Evolutionary conservation across 2,888 invertebrate species (phyloP), one percentile per base, ranked within the genome.

Genomic region (Tromatobia lineatoria): DNA sequence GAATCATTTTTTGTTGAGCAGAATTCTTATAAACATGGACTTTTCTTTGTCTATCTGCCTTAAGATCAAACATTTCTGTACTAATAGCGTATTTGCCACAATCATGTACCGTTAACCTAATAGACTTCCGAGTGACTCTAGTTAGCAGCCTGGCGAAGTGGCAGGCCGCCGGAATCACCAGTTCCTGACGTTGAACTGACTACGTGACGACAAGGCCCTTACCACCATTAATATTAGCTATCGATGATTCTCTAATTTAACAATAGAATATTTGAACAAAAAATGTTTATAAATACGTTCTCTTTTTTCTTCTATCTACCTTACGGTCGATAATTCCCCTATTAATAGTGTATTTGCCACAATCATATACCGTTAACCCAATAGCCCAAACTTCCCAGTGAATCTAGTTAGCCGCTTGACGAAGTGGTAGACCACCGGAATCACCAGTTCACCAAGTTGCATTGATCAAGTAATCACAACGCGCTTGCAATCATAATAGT

Each of bases 351-450:
- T 23, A 3, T 23, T 23, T 34, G 1, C n/a, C 18, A 34, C 61
- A 8, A 38, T 61, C n/a, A 34, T 15, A 38, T 34, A 38, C 18
- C 34, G 61, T 61, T 61, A 61, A 61, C n/a, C 38, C 61, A 61
- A 38, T 61, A 18, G 18, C 38, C 34, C n/a, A 18, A 61, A 61
- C 29, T 61, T 34, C 18, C 11, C 38, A 34, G 61, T 61, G n/a
- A 18, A 3, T 34, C 61, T 38, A 18, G 61, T 61, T 61, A 61
- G 38, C 38, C 6, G n/a, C 61, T 29, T 50, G 15, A 67, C 67
- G 29, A 67, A 47, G 67, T 50, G 67, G 50, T 67, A 11, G 25
- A 67, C 67, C 67, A 25, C 67, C 50, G 67, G 67, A 67, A 67
- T 67, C 23, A 67, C 67, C 47, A 47, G 50, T 2, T 34, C 34